Base-by-base conservation (phyloP, 2,797 vertebrate species). In the Pelochelys cantorii region DNA sequence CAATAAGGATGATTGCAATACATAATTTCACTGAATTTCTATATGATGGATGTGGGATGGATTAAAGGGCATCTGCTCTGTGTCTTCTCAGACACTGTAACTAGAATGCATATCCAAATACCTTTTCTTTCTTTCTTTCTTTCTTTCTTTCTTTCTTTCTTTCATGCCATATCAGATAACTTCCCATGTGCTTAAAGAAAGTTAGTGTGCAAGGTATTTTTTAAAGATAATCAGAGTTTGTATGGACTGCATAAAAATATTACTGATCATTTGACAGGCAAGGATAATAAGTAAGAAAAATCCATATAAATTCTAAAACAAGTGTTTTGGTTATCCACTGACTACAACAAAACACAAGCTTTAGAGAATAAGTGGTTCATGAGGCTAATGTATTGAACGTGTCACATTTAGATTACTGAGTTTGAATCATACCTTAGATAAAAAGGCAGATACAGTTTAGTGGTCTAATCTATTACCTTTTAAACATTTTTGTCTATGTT, bases 271-370 rank as follows among this genome's bases (percentile, higher is more conserved):
- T 77, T 77, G 74, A 77, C 42, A 48, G 42, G 25, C 4, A 10
- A 71, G 42, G 42, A 52, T 29, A 48, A 77, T 48, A 77, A 37
- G 25, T 48, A 77, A 42, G 25, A 77, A 15, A 52, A 77, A 52
- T 52, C 42, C 42, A 15, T 77, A 77, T 48, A 48, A 52, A 77
- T 13, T 27, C 25, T 48, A 27, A 77, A 48, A 77, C 42, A 77
- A 1, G 1, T 90, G 71, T 85, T 89, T 2, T 81, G 37, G n/a
- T 71, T 93, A 88, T 78, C 37, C 11, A 42, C 34, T 8, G 1
- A 78, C 2, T 59, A 1, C n/a, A 1, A 1, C 42, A 12, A 90
- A 87, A 22, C 88, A 56, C 0, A 0, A 18, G 11, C 4, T 81
- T 68, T 77, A 77, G 29, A 82, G 20, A 11, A 15, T 60, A 60